Conservation (phyloP, 2,113 vertebrate genomes). For the Anseranas semipalmata region DNA sequence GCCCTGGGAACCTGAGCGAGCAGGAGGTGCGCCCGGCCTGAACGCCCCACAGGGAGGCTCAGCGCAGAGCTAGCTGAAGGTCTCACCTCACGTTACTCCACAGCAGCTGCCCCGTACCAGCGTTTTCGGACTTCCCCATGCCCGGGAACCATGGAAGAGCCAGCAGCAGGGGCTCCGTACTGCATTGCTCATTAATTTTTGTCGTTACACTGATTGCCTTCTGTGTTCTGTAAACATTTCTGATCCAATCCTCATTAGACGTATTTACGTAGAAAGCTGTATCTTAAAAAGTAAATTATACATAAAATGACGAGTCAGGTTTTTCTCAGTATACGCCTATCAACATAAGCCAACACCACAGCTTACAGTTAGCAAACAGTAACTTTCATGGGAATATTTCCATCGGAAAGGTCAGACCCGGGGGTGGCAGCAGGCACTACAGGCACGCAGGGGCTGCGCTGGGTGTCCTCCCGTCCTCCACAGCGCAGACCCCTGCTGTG, state of each 20-base stretch:
- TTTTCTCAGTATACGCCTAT: rapidly evolving
- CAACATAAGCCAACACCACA: rapidly evolving
- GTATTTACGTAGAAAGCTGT: background rate
- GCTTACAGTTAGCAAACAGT: background rate
- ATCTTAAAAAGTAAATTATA: background rate
- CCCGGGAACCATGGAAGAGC: background rate
- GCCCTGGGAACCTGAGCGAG: rapidly evolving
- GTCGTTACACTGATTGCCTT: background rate
- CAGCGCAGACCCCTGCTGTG: rapidly evolving
- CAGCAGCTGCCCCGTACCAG: rapidly evolving
- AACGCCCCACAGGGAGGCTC: background rate
- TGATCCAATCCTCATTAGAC: background rate
- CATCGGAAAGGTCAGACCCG: background rate
- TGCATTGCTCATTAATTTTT: rapidly evolving
- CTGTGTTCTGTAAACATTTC: background rate
- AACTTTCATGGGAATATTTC: rapidly evolving
- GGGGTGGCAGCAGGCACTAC: background rate
- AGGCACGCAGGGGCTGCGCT: rapidly evolving
- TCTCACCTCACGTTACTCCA: background rate
- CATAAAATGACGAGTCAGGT: background rate
- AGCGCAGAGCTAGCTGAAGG: background rate
- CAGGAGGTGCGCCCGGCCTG: background rate
- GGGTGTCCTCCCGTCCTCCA: background rate
- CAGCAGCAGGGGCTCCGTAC: background rate
- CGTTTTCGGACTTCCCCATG: rapidly evolving